A percentile compares a stretch with the other conserved stretches of the same genome.
These are phyloP conservation scores for Odontamblyopus rebecca DNA, from an alignment of 2,797 vertebrate genomes.

Conservation along the genomic window DNA sequence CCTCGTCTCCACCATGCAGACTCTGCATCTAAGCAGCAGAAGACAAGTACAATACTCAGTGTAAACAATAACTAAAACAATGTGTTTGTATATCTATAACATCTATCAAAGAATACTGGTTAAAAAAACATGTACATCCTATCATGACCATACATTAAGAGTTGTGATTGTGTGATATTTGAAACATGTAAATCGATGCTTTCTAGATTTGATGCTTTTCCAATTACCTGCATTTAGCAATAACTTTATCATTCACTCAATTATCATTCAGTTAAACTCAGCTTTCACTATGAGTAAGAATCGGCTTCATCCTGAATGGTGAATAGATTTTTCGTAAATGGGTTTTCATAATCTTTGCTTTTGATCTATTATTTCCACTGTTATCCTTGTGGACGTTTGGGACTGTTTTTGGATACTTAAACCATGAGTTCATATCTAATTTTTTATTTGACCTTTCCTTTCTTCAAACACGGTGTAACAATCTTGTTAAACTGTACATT, in stretches of 20 bases:
- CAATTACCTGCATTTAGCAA: no score
- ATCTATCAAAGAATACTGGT: no score
- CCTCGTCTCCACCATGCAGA: constrained; percentile 89
- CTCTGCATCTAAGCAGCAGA: constrained; percentile 86
- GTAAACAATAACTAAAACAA: no score
- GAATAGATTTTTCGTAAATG: constrained; percentile 5
- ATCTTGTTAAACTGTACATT: not conserved
- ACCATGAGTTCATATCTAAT: constrained; percentile 43
- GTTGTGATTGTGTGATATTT: no score
- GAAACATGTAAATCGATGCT: no score
- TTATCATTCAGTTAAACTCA: not conserved
- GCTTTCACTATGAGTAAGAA: not conserved
- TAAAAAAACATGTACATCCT: no score
- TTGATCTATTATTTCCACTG: constrained; percentile 18
- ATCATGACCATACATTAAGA: no score
- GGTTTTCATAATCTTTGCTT: constrained; percentile 12
- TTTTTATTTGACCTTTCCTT: constrained; percentile 5
- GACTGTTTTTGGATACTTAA: constrained; percentile 37
- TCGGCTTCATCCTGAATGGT: not conserved
- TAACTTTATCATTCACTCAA: no score
- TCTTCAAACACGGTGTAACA: not conserved
- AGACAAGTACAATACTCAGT: no score
- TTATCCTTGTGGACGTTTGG: constrained; percentile 48
- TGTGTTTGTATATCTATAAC: no score
- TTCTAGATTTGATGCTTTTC: no score